Evolutionary conservation across 2,113 vertebrate genomes (phyloP).

Genomic region (Platanista minor): DNA sequence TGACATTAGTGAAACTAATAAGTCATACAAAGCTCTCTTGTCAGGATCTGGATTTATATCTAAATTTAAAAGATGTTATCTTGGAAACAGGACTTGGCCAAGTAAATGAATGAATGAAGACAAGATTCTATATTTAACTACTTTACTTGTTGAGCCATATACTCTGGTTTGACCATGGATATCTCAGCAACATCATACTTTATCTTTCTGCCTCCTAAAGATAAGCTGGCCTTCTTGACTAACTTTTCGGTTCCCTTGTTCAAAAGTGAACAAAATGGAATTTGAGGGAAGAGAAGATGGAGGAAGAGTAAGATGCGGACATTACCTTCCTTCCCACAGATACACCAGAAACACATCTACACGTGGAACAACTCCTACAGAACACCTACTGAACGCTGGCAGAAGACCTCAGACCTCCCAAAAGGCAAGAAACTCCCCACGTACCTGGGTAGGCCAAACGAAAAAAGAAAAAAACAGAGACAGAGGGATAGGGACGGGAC

Average conservation of each 20-base stretch:
- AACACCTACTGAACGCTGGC: too few relatives aligned
- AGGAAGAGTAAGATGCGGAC: too few relatives aligned
- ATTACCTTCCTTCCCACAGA: too few relatives aligned
- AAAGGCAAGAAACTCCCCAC: too few relatives aligned
- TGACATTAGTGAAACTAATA: neutral
- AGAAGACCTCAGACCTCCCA: too few relatives aligned
- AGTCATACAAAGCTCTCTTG: neutral
- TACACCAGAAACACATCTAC: too few relatives aligned
- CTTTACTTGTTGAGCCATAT: neutral
- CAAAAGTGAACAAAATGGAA: neutral
- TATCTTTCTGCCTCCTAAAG: neutral
- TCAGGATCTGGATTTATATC: neutral
- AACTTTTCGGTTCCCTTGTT: neutral
- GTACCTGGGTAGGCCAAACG: too few relatives aligned
- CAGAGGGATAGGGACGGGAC: too few relatives aligned
- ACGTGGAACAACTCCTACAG: too few relatives aligned
- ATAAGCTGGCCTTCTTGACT: neutral
- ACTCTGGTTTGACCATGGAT: neutral
- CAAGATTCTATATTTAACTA: neutral
- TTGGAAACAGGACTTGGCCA: neutral
- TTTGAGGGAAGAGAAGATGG: too few relatives aligned
- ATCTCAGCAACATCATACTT: neutral
- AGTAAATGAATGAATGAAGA: neutral
- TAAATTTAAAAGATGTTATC: neutral
- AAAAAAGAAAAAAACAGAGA: too few relatives aligned